phyloP scores from a whole-genome alignment of 2,888 invertebrate species.

The Sipha maydis region DNA sequence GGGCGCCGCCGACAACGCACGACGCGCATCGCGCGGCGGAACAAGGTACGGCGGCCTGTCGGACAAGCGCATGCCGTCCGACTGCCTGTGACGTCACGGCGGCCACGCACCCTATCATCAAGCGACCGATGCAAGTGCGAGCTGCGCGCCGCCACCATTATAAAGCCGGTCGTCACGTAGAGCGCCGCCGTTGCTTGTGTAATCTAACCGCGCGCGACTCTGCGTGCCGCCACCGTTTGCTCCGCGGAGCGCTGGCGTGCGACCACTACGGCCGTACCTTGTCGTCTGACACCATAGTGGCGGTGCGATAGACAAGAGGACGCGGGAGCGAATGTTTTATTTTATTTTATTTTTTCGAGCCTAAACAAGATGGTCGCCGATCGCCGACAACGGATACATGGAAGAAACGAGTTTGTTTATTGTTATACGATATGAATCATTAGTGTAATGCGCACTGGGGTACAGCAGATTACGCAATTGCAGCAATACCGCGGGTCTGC shows the following conservation, averaged over 20 bases:
- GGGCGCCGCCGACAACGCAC: conserved; percentile 49
- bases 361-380: conserved; percentile 57
- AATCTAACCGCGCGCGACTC: background rate
- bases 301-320: conserved; percentile 20
- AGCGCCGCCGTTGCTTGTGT: too few species aligned
- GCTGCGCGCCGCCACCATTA: background rate
- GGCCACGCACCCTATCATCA: too few species aligned
- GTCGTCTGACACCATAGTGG: background rate
- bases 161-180: background rate
- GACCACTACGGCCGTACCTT: conserved; percentile 3
- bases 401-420: conserved; percentile 60
- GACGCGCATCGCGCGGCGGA: background rate
- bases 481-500: too few species aligned
- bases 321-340: conserved; percentile 29
- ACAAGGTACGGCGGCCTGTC: background rate
- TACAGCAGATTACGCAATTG: too few species aligned
- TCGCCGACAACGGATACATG: conserved; percentile 22
- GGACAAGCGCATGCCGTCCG: background rate
- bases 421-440: background rate
- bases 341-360: conserved; percentile 20
- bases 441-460: background rate
- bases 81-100: background rate
- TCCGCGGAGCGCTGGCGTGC: background rate
- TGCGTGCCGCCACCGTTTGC: background rate
- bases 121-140: background rate